Percentiles rank a stretch among this genome's conserved stretches.
Conservation (phyloP, 1,140 invertebrate genomes). For the Parapsyche elsis region DNA sequence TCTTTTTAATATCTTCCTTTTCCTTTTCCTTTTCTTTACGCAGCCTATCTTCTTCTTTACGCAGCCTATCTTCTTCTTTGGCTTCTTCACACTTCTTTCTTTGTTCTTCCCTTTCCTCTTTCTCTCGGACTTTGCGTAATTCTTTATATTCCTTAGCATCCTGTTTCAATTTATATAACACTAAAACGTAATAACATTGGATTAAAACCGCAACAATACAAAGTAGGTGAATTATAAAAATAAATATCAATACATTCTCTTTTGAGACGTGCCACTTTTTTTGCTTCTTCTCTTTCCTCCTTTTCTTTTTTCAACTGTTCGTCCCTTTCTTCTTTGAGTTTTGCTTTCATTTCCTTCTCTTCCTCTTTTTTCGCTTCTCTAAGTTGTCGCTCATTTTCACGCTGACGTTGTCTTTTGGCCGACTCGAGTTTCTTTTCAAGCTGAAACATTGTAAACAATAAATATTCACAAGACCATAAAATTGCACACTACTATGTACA, state of each 20-base stretch:
- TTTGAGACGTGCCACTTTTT: constrained; percentile 67
- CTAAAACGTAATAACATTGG: constrained; percentile 53
- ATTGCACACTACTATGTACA: background rate
- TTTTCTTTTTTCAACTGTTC: constrained; percentile 60
- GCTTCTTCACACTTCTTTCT: constrained; percentile 72
- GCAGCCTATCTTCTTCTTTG: constrained; percentile 67
- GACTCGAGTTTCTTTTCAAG: constrained; percentile 67
- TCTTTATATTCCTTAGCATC: constrained; percentile 71
- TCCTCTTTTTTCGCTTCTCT: constrained; percentile 64
- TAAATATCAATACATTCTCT: constrained; percentile 61
- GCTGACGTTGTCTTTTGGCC: constrained; percentile 63
- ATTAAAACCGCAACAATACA: background rate
- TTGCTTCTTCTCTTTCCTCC: constrained; percentile 64
- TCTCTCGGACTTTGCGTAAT: constrained; percentile 67
- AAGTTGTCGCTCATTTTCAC: constrained; percentile 66
- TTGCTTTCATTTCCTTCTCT: constrained; percentile 62
- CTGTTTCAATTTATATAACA: constrained; percentile 54
- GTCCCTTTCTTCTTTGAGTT: constrained; percentile 62
- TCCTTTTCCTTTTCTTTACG: constrained; percentile 72
- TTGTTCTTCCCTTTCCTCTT: constrained; percentile 68
- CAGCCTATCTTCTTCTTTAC: constrained; percentile 72
- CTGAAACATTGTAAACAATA: constrained; percentile 56
- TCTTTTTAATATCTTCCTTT: constrained; percentile 76
- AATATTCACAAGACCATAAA: background rate
- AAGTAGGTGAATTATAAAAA: constrained; percentile 7